These are phyloP conservation scores for Plestiodon gilberti DNA, from an alignment of 2,113 vertebrate genomes.

Conservation along the genomic window DNA sequence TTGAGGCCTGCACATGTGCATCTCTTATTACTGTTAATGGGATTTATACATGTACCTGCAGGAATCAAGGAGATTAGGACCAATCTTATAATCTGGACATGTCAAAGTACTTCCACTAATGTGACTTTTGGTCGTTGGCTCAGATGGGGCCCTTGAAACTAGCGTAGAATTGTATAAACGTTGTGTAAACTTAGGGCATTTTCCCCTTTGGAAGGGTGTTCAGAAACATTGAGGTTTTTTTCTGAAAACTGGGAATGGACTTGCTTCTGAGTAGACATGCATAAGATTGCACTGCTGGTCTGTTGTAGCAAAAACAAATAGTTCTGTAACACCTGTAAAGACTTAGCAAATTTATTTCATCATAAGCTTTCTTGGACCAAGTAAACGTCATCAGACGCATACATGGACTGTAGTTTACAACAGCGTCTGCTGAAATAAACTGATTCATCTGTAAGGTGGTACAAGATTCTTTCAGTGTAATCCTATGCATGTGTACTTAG, in stretches of 20 bases:
- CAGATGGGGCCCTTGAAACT: neutral
- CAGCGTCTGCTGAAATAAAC: too few relatives aligned
- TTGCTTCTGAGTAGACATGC: too few relatives aligned
- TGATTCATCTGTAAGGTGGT: too few relatives aligned
- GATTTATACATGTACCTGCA: slow-evolving; percentile 28
- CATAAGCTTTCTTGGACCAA: too few relatives aligned
- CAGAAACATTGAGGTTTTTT: neutral
- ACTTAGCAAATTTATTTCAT: neutral
- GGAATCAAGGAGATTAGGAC: slow-evolving; percentile 38
- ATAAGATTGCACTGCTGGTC: too few relatives aligned
- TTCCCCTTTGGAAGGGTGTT: neutral
- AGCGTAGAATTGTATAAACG: neutral
- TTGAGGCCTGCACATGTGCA: neutral
- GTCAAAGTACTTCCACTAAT: slow-evolving; percentile 20
- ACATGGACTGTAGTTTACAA: neutral
- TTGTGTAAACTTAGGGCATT: neutral
- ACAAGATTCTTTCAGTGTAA: too few relatives aligned
- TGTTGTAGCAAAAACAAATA: too few relatives aligned
- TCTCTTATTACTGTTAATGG: slow-evolving; percentile 26
- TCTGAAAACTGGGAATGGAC: neutral
- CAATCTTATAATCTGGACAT: neutral
- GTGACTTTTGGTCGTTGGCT: neutral
- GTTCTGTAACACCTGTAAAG: too few relatives aligned
- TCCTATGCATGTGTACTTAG: neutral
- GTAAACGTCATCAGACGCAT: too few relatives aligned